Evolutionary conservation across 30 jellyfish, hydroid and myxozoan genomes (phyloP), one percentile per base, ranked within the genome.

Genomic region (Nemopilema nomurai): DNA sequence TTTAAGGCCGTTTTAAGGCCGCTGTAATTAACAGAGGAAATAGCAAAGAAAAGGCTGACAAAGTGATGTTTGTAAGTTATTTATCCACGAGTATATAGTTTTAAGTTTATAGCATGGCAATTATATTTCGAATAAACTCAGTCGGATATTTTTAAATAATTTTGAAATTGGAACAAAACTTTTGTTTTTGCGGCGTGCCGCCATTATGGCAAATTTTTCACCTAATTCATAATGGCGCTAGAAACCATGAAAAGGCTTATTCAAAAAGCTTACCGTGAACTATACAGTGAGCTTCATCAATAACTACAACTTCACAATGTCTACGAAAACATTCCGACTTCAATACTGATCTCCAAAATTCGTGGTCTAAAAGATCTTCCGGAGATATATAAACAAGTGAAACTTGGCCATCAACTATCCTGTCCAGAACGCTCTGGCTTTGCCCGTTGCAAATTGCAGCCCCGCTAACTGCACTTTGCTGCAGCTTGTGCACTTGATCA

Each of bases 221-320:
- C n/a, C n/a, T n/a, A n/a, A n/a, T n/a, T n/a, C n/a, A n/a, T n/a
- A n/a, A n/a, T n/a, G n/a, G n/a, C n/a, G n/a, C n/a, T n/a, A n/a
- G 18, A 16, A 52, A 52, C 67, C 67, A 16, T 52, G 67, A 16
- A 16, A 52, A 20, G 67, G 67, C n/a, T n/a, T 41, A 41, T 41
- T 41, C 57, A 41, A 41, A 41, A 41, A 41, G 57, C 83, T 21
- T 62, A 76, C 81, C 87, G 52, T 76, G 75, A 50, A 62, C 80
- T n/a, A 76, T 28, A 51, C 89, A 62, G 69, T 79, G 89, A 22
- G 85, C 81, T 77, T 77, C 87, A 77, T 77, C 83, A 30, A 77
- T 26, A 41, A 62, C 87, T 20, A 77, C 52, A 79, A 63, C 50
- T 62, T 28, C 29, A 62, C 89, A 79, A 63, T 33, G 28, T 29